Evolutionary conservation across 1,140 invertebrate species (phyloP).

Genomic region (Procambarus clarkii): DNA sequence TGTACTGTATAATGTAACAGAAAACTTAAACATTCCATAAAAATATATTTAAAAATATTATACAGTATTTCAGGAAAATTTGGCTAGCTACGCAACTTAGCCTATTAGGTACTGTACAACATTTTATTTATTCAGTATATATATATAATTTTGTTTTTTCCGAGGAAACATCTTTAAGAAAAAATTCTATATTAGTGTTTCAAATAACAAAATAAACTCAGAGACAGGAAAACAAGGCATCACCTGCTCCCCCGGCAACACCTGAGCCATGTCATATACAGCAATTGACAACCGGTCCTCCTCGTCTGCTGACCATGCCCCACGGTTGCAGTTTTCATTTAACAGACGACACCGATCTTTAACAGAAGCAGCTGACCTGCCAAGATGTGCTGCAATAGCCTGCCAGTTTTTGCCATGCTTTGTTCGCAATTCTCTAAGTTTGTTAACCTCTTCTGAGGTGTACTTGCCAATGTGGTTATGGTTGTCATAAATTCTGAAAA

Average conservation of each 20-base stretch:
- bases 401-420: constrained; percentile 79
- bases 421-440: constrained; percentile 76
- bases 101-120: no score
- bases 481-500: constrained; percentile 78
- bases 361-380: constrained; percentile 79
- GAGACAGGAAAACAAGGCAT: constrained; percentile 38
- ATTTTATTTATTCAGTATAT: no score
- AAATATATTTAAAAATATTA: no score
- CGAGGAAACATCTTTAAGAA: no score
- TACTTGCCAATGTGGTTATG: constrained; percentile 79
- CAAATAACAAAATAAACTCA: background rate
- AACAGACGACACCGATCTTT: constrained; percentile 79
- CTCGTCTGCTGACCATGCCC: constrained; percentile 78
- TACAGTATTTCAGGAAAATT: no score
- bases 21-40: no score
- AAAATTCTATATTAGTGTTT: no score
- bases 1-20: no score
- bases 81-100: no score
- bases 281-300: constrained; percentile 76
- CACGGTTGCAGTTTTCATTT: constrained; percentile 78
- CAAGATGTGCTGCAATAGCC: constrained; percentile 77
- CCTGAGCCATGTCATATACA: constrained; percentile 77
- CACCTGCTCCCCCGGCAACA: constrained; percentile 75
- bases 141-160: no score
- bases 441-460: constrained; percentile 77